These are phyloP conservation scores for Neoascia interrupta DNA, from an alignment of 2,888 invertebrate species.

Conservation along the genomic window DNA sequence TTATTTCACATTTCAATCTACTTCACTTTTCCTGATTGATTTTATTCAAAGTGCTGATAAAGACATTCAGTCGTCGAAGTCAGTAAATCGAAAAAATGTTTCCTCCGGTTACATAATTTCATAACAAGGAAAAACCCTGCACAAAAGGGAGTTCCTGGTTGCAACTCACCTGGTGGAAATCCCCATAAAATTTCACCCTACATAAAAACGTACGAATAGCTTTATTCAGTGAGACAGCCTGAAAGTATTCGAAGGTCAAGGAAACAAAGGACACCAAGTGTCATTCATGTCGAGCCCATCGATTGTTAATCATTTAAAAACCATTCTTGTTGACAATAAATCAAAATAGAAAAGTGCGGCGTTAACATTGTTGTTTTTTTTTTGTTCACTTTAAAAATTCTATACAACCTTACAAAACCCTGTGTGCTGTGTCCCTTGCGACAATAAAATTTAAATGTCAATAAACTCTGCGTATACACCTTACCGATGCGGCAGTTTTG, in stretches of 20 bases:
- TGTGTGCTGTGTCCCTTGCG: no score
- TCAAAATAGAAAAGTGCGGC: conserved; percentile 3
- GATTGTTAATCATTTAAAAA: conserved; percentile 11
- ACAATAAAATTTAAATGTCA: conserved; percentile 46
- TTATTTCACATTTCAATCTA: no score
- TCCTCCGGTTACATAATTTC: no score
- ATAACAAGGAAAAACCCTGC: no score
- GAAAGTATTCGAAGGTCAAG: conserved; percentile 25
- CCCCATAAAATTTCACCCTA: not conserved
- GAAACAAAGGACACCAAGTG: conserved; percentile 11
- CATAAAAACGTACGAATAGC: not conserved
- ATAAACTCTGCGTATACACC: conserved; percentile 44
- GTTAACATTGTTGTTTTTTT: conserved; percentile 2
- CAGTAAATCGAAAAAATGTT: no score
- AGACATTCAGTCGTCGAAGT: no score
- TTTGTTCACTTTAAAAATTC: no score
- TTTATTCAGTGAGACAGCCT: conserved; percentile 1
- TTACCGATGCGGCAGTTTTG: conserved; percentile 19
- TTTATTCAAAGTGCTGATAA: no score
- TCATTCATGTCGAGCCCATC: conserved; percentile 18
- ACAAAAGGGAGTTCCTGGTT: no score
- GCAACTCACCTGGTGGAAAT: conserved; percentile 13
- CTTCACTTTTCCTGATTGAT: no score
- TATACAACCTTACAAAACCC: no score
- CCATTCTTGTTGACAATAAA: conserved; percentile 32